A percentile compares a stretch with the other conserved stretches of the same genome.
These are phyloP conservation scores for Euplexia lucipara DNA, from an alignment of 2,888 invertebrate species.

Conservation along the genomic window DNA sequence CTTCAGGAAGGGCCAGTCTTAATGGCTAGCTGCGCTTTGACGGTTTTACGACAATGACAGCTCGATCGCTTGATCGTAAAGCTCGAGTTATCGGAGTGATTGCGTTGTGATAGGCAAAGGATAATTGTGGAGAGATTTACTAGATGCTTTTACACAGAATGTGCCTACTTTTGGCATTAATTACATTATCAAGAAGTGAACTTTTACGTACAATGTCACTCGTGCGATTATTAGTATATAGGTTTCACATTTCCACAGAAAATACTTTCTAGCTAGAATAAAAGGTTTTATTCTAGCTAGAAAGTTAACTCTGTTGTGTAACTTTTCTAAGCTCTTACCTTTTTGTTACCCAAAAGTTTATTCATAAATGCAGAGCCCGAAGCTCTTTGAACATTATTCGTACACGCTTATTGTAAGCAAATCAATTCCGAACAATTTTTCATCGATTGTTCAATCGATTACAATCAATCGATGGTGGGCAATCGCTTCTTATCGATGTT, in stretches of 20 bases:
- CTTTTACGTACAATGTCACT: neutral
- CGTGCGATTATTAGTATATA: no score
- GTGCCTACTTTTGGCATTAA: constrained; percentile 16
- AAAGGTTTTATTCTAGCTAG: neutral
- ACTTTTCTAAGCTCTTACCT: constrained; percentile 5
- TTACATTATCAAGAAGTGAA: neutral
- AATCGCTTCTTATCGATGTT: constrained; percentile 76
- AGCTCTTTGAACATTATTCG: constrained; percentile 29
- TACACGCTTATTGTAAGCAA: constrained; percentile 47
- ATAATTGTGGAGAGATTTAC: constrained; percentile 35
- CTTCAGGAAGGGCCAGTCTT: constrained; percentile 51
- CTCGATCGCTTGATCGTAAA: constrained; percentile 15
- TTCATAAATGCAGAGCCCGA: constrained; percentile 34
- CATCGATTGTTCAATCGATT: constrained; percentile 66
- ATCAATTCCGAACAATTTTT: constrained; percentile 64
- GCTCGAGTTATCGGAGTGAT: constrained; percentile 51
- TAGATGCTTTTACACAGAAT: constrained; percentile 17
- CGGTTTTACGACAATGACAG: constrained; percentile 59
- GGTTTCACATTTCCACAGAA: neutral
- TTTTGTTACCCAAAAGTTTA: constrained; percentile 23
- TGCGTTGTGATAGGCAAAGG: constrained; percentile 46
- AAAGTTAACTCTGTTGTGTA: constrained; percentile 6
- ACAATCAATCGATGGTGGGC: constrained; percentile 74
- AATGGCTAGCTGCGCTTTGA: constrained; percentile 60
- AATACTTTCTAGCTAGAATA: no score